A percentile compares a stretch with the other conserved stretches of the same genome.
phyloP scores from a whole-genome alignment of 1,140 invertebrate genomes.

The Rhyacophila brunnea region DNA sequence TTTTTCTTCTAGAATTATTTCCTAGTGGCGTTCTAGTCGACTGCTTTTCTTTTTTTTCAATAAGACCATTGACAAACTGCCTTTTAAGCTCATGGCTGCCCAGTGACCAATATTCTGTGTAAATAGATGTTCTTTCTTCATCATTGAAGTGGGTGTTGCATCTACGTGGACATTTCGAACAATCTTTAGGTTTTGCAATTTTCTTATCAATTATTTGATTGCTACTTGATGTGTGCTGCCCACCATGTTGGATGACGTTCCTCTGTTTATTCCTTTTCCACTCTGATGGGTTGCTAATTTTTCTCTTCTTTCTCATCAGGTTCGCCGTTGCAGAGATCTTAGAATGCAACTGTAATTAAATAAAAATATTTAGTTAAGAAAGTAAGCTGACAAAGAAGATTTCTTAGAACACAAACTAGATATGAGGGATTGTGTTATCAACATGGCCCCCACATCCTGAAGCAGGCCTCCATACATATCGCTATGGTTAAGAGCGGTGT shows the following conservation, averaged over 20 bases:
- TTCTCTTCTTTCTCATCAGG: constrained; percentile 1
- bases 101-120: constrained; percentile 3
- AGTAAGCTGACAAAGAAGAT: constrained; percentile 5
- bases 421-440: no score
- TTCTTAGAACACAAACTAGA: background rate
- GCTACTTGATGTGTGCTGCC: background rate
- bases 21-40: constrained; percentile 2
- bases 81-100: constrained; percentile 5
- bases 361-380: constrained; percentile 4
- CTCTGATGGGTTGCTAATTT: no score
- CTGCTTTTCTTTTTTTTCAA: constrained; percentile 4
- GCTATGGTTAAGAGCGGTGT: no score
- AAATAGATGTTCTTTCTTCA: constrained; percentile 1
- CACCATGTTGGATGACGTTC: background rate
- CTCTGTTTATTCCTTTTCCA: constrained; percentile 4
- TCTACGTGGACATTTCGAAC: constrained; percentile 3
- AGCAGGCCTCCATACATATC: no score
- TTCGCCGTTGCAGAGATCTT: background rate
- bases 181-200: constrained; percentile 1
- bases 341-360: background rate
- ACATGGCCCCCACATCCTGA: no score
- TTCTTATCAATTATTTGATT: background rate
- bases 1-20: constrained; percentile 2
- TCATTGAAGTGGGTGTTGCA: constrained; percentile 2
- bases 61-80: constrained; percentile 5